Base-by-base conservation (phyloP, 2,888 invertebrate species). In the Clistopyga incitator region DNA sequence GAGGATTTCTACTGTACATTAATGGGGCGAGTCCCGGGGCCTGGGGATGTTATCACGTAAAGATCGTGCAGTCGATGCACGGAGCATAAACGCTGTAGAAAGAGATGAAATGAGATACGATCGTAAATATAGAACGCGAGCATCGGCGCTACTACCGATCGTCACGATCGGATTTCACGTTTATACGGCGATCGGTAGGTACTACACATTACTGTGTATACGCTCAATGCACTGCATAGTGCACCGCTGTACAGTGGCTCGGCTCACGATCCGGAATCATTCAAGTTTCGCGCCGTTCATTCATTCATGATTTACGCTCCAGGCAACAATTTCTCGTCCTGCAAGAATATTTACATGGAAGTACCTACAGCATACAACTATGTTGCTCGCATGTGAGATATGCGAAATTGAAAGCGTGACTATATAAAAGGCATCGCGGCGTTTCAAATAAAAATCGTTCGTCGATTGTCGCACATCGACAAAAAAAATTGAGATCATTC, bases 121-220 rank as follows among this genome's bases (percentile, higher is more conserved):
- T 78, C 78, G 78, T 78, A 78, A 78, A 78, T 78, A 78, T 70
- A 71, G 78, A 78, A 70, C 64, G 70, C 52, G 70, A 78, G 61
- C 68, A 61, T 47, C 56, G 77, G 59, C 56, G 77, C 77, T 77
- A 71, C 70, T 52, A 52, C 59, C 78, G 61, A 71, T 71, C 68
- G 52, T 78, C 70, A 78, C 78, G 77, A 78, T 71, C 70, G 70
- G 54, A 71, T 42, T 47, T 78, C 52, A 52, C 61, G 38, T 68
- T 25, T 29, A 68, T 68, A 34, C 77, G 25, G 45, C 34, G 77
- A 77, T 77, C 47, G 50, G 38, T 67, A 42, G 68, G 68, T 68
- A 68, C 50, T 65, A 42, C 65, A 20, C 42, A 42, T 65, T 42
- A 42, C 23, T 8, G 65, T 18, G 20, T 61, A 52, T 50, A 6